Evolutionary conservation across 2,113 vertebrate species (phyloP).

Genomic region (Antechinus flavipes): DNA sequence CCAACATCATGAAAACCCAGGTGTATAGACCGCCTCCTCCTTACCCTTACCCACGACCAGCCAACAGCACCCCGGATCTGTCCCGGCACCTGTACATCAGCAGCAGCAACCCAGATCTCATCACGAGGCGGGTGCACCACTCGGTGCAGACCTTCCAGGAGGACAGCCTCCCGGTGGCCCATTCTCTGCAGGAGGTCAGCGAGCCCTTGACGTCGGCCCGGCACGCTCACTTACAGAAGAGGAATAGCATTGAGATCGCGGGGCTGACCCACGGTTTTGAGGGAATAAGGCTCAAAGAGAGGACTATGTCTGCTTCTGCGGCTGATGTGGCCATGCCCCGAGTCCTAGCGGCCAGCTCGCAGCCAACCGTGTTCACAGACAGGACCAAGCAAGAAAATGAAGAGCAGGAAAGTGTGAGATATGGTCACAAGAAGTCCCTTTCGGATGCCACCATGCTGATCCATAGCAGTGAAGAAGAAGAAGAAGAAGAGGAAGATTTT

Average conservation of each 20-base stretch:
- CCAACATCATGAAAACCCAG: conserved; percentile 96
- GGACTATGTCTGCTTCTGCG: conserved; percentile 89
- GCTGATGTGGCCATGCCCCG: conserved; percentile 86
- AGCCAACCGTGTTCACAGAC: conserved; percentile 88
- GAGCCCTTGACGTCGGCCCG: conserved; percentile 90
- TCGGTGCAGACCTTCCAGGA: conserved; percentile 99
- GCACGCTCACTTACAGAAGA: conserved; percentile 90
- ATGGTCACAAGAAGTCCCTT: conserved; percentile 94
- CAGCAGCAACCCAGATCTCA: conserved; percentile 97
- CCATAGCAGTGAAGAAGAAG: conserved; percentile 97
- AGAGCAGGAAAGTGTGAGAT: conserved; percentile 83
- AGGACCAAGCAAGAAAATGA: conserved; percentile 84
- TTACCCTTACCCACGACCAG: conserved; percentile 93
- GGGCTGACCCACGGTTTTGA: conserved; percentile 92
- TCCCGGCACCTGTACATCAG: conserved; percentile 95
- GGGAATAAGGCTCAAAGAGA: conserved; percentile 93
- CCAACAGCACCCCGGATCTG: conserved; percentile 98
- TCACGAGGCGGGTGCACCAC: conserved; percentile 96
- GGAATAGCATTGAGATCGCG: conserved; percentile 96
- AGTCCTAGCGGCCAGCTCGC: conserved; percentile 84
- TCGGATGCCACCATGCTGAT: conserved; percentile 98
- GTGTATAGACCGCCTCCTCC: conserved; percentile 96
- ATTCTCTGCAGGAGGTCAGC: conserved; percentile 97
- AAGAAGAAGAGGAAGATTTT: conserved; percentile 90
- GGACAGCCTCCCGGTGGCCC: conserved; percentile 96